Evolutionary conservation across 1,140 invertebrate genomes (phyloP), one percentile per base, ranked within the genome.

Genomic region (Caenorhabditis inopinata): DNA sequence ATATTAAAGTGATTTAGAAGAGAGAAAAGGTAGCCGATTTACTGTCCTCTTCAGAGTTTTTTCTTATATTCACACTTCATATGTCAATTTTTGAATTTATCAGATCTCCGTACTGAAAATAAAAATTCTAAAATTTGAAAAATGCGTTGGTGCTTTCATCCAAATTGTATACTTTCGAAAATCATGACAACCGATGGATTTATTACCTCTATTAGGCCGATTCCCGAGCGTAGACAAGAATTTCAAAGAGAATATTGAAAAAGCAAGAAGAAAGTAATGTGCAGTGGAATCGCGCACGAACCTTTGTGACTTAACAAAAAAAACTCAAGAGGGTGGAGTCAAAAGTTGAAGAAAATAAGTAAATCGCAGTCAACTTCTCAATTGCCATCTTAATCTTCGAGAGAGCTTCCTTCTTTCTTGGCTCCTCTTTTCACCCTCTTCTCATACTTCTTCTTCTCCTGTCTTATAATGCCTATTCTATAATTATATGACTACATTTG

Each of bases 281-380:
- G 25, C 51, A 23, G 16, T 32, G 25, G 51, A 58, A 32, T 29
- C 14, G 32, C 38, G 5, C 38, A 14, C n/a, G 35, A 38, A 32
- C 25, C n/a, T 68, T 68, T 68, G 1, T 68, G 32, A 68, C 58
- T 38, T 42, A 68, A 16, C 58, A 29, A 18, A 38, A 68, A 68
- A 68, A 32, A 68, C n/a, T n/a, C 58, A 38, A 68, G 38, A 29
- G 58, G 58, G 58, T 68, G 58, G 58, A 35, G 58, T 68, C 32
- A 68, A 68, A 68, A 32, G 58, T 32, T 68, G 35, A 32, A 68
- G 35, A 58, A 58, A 58, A 58, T n/a, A n/a, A 68, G 58, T 68
- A 2, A 68, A 68, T 42, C 32, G 32, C 58, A 68, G 58, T 68
- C 35, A 29, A 32, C 25, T 21, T n/a, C n/a, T 32, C 6, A 68